These are phyloP conservation scores for Drosophila multiciliata DNA, from an alignment of 2,888 invertebrate genomes.

Conservation along the genomic window DNA sequence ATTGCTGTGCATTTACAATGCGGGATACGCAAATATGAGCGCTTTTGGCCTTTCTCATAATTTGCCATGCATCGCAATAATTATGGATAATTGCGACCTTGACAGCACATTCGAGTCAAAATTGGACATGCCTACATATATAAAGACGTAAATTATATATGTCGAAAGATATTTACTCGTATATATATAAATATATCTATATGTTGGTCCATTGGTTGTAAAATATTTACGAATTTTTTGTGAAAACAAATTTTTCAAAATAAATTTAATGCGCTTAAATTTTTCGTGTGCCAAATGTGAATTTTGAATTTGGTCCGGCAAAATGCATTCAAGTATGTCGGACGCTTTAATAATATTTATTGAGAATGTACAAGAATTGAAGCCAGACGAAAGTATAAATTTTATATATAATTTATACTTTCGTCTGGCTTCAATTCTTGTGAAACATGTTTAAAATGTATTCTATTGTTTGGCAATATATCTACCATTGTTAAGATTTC, in stretches of 20 bases:
- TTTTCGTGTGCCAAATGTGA: slow-evolving; percentile 29
- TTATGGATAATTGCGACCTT: slow-evolving; percentile 3
- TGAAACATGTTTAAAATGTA: not conserved
- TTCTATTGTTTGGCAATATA: not conserved
- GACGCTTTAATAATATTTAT: slow-evolving; percentile 8
- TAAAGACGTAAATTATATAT: slow-evolving; percentile 3
- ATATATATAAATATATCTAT: not conserved
- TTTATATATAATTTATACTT: no score
- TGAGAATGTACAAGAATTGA: not conserved
- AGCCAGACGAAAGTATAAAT: not conserved
- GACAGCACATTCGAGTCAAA: slow-evolving; percentile 2
- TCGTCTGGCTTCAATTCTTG: no score
- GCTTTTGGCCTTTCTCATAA: not conserved
- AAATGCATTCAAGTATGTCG: slow-evolving; percentile 20
- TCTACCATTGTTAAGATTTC: not conserved
- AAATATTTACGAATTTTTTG: slow-evolving; percentile 14
- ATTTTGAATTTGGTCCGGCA: slow-evolving; percentile 30
- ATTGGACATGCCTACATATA: not conserved
- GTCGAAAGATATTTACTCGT: not conserved
- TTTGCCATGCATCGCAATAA: not conserved
- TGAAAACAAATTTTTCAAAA: slow-evolving; percentile 41
- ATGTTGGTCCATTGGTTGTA: not conserved
- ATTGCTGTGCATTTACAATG: not conserved
- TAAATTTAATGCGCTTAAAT: slow-evolving; percentile 35
- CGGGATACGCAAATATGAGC: not conserved